Conservation (phyloP, 2,113 vertebrate species). For the Pachycephala philippinensis region DNA sequence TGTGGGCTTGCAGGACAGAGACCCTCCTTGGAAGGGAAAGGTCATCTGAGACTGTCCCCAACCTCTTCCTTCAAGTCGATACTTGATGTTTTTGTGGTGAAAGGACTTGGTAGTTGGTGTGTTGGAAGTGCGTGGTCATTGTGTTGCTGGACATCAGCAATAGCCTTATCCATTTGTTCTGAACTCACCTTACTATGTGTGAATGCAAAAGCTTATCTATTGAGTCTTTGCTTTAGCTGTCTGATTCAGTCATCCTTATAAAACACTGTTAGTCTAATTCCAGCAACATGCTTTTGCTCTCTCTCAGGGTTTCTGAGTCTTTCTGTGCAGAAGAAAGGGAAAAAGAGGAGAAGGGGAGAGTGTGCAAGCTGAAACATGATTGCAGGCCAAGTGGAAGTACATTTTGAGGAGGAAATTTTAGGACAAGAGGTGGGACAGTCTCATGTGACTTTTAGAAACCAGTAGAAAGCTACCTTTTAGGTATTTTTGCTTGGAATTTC, state of each 20-base stretch:
- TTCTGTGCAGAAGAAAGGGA: neutral
- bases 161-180: neutral
- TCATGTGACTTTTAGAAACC: neutral
- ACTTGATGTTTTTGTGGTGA: neutral
- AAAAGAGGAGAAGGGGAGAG: neutral
- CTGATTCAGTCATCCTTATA: neutral
- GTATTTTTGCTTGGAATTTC: neutral
- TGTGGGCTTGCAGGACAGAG: neutral
- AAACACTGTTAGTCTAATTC: neutral
- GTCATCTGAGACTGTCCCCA: neutral
- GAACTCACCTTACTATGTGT: neutral
- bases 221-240: neutral
- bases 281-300: neutral
- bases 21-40: neutral
- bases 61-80: neutral
- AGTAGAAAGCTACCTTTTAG: neutral
- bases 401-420: neutral
- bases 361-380: neutral
- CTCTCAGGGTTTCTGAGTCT: neutral
- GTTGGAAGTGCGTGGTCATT: neutral
- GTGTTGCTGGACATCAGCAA: neutral
- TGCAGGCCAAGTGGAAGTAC: rapidly evolving
- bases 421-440: neutral
- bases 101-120: neutral
- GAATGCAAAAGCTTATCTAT: neutral